Percentiles rank a stretch among this genome's conserved stretches.
phyloP scores from a whole-genome alignment of 2,113 vertebrate genomes.

The Albula glossodonta region DNA sequence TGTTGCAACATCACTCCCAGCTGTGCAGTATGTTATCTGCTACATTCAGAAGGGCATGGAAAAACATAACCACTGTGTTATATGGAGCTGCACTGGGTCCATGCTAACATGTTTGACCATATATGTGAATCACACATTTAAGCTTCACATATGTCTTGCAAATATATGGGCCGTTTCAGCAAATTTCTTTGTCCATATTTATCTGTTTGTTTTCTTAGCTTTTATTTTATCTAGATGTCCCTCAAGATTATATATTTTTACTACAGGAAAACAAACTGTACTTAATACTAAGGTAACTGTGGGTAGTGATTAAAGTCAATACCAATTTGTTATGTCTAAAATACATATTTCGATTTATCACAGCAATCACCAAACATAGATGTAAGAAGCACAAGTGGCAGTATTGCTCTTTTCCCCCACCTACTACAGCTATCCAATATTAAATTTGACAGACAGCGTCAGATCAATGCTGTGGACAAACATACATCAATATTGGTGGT shows the following conservation, averaged over 20 bases:
- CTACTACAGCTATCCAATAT: not conserved
- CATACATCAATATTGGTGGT: not conserved
- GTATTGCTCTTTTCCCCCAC: not conserved
- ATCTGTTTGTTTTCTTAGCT: not conserved
- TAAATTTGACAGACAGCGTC: not conserved
- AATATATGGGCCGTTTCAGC: not conserved
- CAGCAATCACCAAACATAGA: not conserved
- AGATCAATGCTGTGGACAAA: not conserved
- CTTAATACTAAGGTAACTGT: no score
- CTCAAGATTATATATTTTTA: no score
- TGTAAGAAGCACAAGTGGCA: not conserved
- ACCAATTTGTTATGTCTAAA: not conserved
- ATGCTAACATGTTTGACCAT: not conserved
- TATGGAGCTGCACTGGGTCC: not conserved
- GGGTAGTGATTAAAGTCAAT: no score
- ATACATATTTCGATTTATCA: not conserved
- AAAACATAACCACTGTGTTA: not conserved
- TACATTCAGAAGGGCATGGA: not conserved
- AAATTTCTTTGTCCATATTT: not conserved
- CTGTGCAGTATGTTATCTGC: not conserved
- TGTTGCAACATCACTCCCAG: not conserved
- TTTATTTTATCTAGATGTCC: not conserved
- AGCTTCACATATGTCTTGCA: not conserved
- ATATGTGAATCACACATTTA: not conserved
- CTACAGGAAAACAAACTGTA: no score